phyloP scores from a whole-genome alignment of 2,113 vertebrate genomes.

The Nothobranchius kuhntae region DNA sequence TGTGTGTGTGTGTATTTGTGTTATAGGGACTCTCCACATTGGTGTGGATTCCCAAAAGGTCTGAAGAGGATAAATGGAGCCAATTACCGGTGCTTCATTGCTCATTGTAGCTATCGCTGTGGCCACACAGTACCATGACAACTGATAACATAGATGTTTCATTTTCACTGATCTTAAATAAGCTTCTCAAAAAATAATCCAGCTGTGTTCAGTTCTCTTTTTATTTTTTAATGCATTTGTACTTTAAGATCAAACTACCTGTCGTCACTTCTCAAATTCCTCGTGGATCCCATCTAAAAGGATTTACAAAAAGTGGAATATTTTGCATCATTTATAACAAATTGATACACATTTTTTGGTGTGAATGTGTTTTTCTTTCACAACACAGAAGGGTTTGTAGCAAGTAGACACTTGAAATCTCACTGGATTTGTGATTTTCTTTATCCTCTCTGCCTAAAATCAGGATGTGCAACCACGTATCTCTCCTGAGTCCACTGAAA shows the following conservation, averaged over 20 bases:
- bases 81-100: conserved; percentile 42
- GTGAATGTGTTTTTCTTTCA: neutral
- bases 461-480: neutral
- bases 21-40: conserved; percentile 20
- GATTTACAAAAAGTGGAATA: too few relatives aligned
- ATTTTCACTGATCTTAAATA: conserved; percentile 4
- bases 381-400: neutral
- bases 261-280: too few relatives aligned
- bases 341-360: neutral
- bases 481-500: neutral
- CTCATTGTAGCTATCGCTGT: conserved; percentile 23
- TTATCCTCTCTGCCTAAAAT: neutral
- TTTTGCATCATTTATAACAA: too few relatives aligned
- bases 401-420: too few relatives aligned
- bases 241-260: too few relatives aligned
- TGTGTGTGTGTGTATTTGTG: neutral
- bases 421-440: neutral
- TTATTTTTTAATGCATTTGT: neutral
- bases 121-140: conserved; percentile 37
- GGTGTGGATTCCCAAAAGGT: conserved; percentile 39
- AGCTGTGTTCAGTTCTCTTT: neutral
- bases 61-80: conserved; percentile 56
- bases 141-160: conserved; percentile 18
- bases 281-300: too few relatives aligned
- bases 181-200: neutral